Conservation (phyloP, 2,113 vertebrate genomes). For the Oreochromis niloticus region DNA sequence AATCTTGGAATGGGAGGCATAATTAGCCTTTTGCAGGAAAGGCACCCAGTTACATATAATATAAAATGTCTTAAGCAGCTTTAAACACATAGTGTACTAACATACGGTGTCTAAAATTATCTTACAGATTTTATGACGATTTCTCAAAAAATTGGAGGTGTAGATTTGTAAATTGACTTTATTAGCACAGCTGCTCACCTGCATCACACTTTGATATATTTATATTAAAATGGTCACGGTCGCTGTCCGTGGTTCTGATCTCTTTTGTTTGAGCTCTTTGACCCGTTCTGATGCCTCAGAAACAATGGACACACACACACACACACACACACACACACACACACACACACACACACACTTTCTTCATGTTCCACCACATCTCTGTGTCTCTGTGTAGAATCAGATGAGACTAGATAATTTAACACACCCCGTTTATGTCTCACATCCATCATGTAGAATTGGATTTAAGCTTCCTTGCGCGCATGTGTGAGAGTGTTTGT, state of each 20-base stretch:
- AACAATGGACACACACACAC: not conserved
- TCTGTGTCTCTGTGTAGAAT: not conserved
- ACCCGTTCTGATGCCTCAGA: not conserved
- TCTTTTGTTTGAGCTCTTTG: not conserved
- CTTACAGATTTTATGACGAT: not conserved
- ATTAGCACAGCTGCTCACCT: not conserved
- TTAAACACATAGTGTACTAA: not conserved
- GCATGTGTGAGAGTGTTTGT: not conserved
- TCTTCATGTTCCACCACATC: not conserved
- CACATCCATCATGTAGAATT: not conserved
- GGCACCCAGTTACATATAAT: not conserved
- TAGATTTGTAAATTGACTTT: not conserved
- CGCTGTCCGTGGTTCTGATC: constrained; percentile 20
- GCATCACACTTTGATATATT: not conserved
- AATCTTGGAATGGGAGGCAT: not conserved
- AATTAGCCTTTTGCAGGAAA: not conserved
- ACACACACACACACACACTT: not conserved
- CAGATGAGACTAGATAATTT: constrained; percentile 7
- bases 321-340: not conserved
- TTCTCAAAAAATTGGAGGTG: not conserved
- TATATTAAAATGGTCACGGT: not conserved
- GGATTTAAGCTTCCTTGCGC: not conserved
- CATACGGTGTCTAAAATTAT: not conserved
- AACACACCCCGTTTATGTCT: constrained; percentile 1
- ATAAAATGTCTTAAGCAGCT: not conserved